These are phyloP conservation scores for Borostomias antarcticus DNA, from an alignment of 2,797 vertebrate genomes.

Conservation along the genomic window DNA sequence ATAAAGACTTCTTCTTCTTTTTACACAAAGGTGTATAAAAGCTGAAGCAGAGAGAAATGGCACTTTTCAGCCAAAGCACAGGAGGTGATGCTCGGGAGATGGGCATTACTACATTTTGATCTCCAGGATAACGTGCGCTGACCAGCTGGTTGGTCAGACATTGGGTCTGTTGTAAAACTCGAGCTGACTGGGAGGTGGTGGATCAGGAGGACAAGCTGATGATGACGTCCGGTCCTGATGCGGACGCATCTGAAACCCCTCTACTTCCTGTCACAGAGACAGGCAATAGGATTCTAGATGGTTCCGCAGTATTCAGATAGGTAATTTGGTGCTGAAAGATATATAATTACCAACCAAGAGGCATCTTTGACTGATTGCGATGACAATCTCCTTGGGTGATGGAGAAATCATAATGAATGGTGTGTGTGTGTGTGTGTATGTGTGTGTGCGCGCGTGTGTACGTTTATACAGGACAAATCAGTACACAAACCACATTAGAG, in stretches of 20 bases:
- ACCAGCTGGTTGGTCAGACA: too few relatives aligned
- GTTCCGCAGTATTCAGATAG: background rate
- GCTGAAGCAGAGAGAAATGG: too few relatives aligned
- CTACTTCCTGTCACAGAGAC: background rate
- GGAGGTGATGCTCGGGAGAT: too few relatives aligned
- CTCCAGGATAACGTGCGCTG: too few relatives aligned
- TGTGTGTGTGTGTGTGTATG: conserved; percentile 25
- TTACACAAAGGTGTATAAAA: too few relatives aligned
- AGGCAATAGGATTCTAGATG: background rate
- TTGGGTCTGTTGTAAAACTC: too few relatives aligned
- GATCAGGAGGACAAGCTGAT: too few relatives aligned
- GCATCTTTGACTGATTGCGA: background rate
- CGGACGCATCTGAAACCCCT: background rate
- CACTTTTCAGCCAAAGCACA: too few relatives aligned
- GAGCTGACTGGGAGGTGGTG: too few relatives aligned
- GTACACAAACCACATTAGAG: conserved; percentile 74
- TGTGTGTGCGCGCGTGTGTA: conserved; percentile 19
- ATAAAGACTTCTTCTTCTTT: too few relatives aligned
- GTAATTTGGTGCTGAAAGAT: background rate
- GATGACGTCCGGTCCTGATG: too few relatives aligned
- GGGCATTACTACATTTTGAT: too few relatives aligned
- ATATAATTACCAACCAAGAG: background rate
- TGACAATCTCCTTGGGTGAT: background rate
- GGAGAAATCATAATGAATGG: conserved; percentile 3
- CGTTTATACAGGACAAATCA: conserved; percentile 41